These are phyloP conservation scores for Aleiodes sp. DNA, from an alignment of 1,140 invertebrate genomes.

Conservation along the genomic window DNA sequence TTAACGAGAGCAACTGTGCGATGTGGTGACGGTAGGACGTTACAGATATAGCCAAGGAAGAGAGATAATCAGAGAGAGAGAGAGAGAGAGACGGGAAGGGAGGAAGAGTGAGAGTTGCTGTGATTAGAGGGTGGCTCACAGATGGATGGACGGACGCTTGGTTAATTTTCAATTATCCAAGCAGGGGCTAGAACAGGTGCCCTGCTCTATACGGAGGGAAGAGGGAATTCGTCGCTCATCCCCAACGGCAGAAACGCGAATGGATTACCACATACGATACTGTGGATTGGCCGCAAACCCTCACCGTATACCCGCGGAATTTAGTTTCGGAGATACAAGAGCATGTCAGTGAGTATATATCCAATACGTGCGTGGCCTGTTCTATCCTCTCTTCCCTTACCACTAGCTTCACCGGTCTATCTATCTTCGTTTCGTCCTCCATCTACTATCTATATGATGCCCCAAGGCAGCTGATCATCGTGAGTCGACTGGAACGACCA, in stretches of 20 bases:
- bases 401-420: not conserved
- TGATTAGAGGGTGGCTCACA: constrained; percentile 49
- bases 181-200: constrained; percentile 1
- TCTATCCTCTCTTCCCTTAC: not conserved
- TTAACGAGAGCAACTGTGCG: constrained; percentile 28
- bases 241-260: constrained; percentile 27
- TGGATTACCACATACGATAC: constrained; percentile 30
- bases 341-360: not conserved
- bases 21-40: not conserved
- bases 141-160: constrained; percentile 51
- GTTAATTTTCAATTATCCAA: constrained; percentile 60
- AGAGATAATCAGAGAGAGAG: too few relatives aligned
- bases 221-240: constrained; percentile 41
- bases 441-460: constrained; percentile 14
- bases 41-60: not conserved
- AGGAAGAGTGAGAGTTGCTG: constrained; percentile 27
- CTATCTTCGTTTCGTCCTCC: not conserved
- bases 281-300: constrained; percentile 31
- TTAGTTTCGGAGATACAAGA: not conserved
- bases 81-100: not conserved
- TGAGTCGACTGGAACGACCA: constrained; percentile 40
- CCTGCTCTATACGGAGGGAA: constrained; percentile 37
- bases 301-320: constrained; percentile 5
- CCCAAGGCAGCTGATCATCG: constrained; percentile 31
- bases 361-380: too few relatives aligned